Base-by-base conservation (phyloP, 2,888 invertebrate genomes). In the Darwinula stevensoni region DNA sequence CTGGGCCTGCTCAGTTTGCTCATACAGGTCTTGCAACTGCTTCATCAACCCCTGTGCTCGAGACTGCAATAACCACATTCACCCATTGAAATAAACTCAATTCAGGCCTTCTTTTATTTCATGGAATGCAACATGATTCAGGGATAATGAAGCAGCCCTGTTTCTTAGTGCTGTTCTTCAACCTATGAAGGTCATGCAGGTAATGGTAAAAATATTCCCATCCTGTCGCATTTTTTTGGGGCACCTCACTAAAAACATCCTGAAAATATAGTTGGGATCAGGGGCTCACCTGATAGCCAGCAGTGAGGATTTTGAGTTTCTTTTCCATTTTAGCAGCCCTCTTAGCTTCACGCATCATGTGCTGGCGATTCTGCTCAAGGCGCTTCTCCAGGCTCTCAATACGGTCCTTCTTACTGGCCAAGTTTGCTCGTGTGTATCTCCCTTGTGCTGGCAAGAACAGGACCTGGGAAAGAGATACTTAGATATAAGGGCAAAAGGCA, bases 341-440 rank as follows among this genome's bases (percentile, higher is more conserved):
- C 52, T 91, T 94, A 0, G 94, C 91, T 52, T 94, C 84, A 40
- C 71, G 72, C 0, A 82, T 75, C 94, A 99, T 97, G 52, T 88
- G 88, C 36, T 65, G 66, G 39, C 91, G 63, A 51, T 94, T 88
- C 48, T 74, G 72, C 51, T 94, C 91, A 18, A 94, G 53, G 37
- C 75, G 59, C 45, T 86, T 80, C 47, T 91, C 86, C 0, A 74
- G 66, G 0, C 86, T 82, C 49, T 94, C 88, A 33, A 94, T 58
- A 28, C 86, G 62, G 52, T 97, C 94, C 48, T 91, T 94, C 49
- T 88, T 91, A 45, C 76, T 78, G 3, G 86, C 88, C 39, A 91
- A 58, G 50, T 78, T 84, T 2, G 88, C 86, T 35, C 91, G 63
- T 0, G 88, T 91, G 46, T 86, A 94, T 36, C 80, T 62, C 49